Base-by-base conservation (phyloP, 1,140 invertebrate species). In the Drosophila kurseongensis region DNA sequence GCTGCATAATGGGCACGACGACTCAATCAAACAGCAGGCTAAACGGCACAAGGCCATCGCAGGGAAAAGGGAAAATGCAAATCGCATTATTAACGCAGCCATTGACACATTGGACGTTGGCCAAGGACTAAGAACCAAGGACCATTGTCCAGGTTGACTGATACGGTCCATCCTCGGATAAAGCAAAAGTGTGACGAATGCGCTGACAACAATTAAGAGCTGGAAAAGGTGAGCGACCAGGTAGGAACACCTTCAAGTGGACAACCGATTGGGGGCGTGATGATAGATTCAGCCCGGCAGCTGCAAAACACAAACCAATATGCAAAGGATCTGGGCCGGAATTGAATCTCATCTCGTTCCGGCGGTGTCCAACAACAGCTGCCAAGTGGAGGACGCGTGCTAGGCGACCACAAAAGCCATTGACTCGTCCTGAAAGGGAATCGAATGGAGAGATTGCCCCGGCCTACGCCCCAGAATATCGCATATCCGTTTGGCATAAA, bases 401-500 rank as follows among this genome's bases (percentile, higher is more conserved):
- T 84, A 77, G 68, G 51, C 80, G 61, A 78, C 84, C 84, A 89
- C 84, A 89, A 89, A 90, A 90, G 80, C 80, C 80, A 85, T 80
- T 75, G 85, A 85, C 84, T 90, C 69, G 81, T 35, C 35, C 9
- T 52, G 47, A 66, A 68, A 54, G 41, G 57, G 55, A 60, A 66
- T 67, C 27, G 41, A 73, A 75, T 71, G 56, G 59, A 77, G 47
- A 88, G 76, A 89, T 89, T 80, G 80, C 78, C 68, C 2, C 44
- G 65, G 55, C 78, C 58, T 71, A 78, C 85, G 78, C 78, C 85
- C 74, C 69, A 72, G 52, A 78, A 77, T 85, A 90, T 90, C 85
- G 81, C 86, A 90, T 90, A 90, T 90, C 85, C 81, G 88, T 58
- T 89, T 78, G 80, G 80, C 69, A 80, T 88, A 89, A 88, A 88